Conservation (phyloP, 2,113 vertebrate species). For the Apteryx mantelli region DNA sequence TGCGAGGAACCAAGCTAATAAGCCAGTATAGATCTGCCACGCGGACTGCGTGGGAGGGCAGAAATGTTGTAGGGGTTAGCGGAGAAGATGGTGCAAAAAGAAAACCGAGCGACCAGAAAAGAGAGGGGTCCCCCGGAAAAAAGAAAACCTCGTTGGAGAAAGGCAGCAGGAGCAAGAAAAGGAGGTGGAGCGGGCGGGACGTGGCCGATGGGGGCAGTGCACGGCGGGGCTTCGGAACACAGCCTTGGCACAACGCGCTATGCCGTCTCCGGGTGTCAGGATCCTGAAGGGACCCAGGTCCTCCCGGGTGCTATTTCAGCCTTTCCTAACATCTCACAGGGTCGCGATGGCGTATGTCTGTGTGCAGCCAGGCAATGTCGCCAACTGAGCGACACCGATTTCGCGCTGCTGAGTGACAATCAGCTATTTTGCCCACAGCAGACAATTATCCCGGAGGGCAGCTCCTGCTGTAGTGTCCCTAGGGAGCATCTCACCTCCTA, state of each 20-base stretch:
- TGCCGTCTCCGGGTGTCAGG: neutral
- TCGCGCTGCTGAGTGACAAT: neutral
- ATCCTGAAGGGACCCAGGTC: neutral
- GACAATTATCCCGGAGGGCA: neutral
- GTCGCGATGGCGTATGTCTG: neutral
- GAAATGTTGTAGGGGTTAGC: neutral
- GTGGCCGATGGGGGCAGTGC: accelerated
- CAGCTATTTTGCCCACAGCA: neutral
- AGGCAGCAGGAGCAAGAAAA: neutral
- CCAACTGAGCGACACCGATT: neutral
- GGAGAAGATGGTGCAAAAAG: neutral
- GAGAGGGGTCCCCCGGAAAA: neutral
- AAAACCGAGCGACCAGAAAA: neutral
- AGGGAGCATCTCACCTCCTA: neutral
- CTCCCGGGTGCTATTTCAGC: neutral
- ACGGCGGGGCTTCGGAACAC: accelerated
- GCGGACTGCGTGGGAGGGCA: neutral
- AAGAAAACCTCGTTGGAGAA: neutral
- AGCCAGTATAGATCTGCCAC: neutral
- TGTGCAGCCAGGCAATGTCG: neutral
- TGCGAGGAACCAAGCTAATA: neutral
- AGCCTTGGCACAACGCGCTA: neutral
- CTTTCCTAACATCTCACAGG: neutral
- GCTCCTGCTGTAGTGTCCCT: neutral
- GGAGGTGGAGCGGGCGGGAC: neutral